Conservation (phyloP, 2,797 vertebrate species). For the Argya squamiceps region DNA sequence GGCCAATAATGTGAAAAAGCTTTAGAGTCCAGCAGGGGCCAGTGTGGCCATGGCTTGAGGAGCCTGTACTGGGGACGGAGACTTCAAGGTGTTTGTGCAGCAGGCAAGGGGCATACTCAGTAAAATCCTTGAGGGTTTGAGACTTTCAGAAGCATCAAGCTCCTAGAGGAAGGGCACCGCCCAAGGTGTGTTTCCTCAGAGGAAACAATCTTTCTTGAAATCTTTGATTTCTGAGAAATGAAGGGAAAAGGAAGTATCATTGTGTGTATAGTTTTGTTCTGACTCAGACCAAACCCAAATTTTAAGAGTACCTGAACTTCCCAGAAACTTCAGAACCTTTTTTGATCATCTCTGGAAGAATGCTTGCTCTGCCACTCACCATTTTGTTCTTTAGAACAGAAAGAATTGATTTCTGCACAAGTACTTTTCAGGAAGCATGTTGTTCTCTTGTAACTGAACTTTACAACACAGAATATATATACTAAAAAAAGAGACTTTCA, state of each 20-base stretch:
- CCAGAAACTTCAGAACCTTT: conserved; percentile 1
- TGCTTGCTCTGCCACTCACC: not conserved
- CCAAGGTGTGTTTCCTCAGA: not conserved
- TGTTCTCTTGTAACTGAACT: not conserved
- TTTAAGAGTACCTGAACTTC: not conserved
- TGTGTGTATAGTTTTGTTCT: not conserved
- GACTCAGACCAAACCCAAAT: not conserved
- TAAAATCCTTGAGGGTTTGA: not conserved
- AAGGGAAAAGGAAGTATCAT: not conserved
- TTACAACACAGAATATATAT: not conserved
- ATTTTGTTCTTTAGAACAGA: not conserved
- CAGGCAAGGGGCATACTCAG: not conserved
- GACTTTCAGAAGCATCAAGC: not conserved
- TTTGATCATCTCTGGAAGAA: not conserved
- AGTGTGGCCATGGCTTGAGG: not conserved
- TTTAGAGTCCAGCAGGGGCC: not conserved
- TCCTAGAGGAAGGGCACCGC: not conserved
- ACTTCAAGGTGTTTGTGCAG: not conserved
- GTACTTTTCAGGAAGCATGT: not conserved
- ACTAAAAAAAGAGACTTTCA: not conserved
- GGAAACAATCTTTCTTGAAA: not conserved
- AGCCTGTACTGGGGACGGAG: fast-evolving
- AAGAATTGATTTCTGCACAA: not conserved
- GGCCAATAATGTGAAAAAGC: not conserved
- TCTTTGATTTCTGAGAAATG: not conserved